Percentiles rank a stretch among this genome's conserved stretches.
These are phyloP conservation scores for Dryomyza anilis DNA, from an alignment of 2,888 invertebrate species.

Conservation along the genomic window DNA sequence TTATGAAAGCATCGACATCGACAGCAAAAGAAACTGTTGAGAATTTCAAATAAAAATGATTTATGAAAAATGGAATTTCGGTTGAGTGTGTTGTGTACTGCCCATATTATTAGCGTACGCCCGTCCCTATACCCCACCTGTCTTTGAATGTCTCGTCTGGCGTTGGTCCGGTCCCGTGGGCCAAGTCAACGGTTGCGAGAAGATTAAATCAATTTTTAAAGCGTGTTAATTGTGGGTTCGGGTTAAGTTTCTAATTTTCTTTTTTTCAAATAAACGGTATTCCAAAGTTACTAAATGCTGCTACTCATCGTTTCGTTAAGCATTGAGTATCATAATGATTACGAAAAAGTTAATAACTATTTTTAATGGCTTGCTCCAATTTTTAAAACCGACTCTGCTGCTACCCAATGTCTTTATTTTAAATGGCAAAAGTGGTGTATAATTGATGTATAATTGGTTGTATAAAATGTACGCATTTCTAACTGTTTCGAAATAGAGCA, in stretches of 20 bases:
- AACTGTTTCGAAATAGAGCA: too few relatives aligned
- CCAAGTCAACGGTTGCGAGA: not conserved
- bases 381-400: too few relatives aligned
- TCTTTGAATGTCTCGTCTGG: not conserved
- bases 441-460: too few relatives aligned
- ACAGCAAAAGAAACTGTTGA: not conserved
- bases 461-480: too few relatives aligned
- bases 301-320: too few relatives aligned
- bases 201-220: not conserved
- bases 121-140: not conserved
- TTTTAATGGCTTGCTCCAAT: too few relatives aligned
- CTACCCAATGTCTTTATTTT: too few relatives aligned
- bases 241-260: not conserved
- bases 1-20: not conserved
- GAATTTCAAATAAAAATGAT: not conserved
- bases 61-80: not conserved
- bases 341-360: too few relatives aligned
- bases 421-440: too few relatives aligned
- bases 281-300: too few relatives aligned
- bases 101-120: slow-evolving; percentile 1
- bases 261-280: not conserved
- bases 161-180: not conserved
- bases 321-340: too few relatives aligned
- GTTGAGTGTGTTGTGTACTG: not conserved
- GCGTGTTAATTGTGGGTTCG: not conserved